A percentile compares a stretch with the other conserved stretches of the same genome.
Evolutionary conservation across 2,113 vertebrate genomes (phyloP).

Genomic region (Ageneiosus marmoratus): DNA sequence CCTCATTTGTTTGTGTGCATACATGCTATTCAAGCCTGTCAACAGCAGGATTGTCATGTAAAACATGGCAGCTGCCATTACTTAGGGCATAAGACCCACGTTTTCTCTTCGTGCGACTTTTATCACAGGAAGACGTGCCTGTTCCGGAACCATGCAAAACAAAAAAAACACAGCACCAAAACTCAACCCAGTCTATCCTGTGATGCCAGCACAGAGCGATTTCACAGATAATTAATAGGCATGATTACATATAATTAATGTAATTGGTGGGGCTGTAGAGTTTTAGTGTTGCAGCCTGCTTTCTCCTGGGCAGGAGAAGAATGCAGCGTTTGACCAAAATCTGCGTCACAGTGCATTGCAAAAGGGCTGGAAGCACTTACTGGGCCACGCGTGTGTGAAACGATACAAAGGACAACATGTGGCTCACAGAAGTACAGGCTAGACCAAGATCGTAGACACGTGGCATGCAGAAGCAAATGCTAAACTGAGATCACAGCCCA

Average conservation of each 20-base stretch:
- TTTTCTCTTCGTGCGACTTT: slow-evolving; percentile 23
- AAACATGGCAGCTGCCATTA: slow-evolving; percentile 45
- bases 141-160: slow-evolving; percentile 39
- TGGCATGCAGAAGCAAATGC: slow-evolving; percentile 62
- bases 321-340: slow-evolving; percentile 30
- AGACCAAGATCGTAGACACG: slow-evolving; percentile 50
- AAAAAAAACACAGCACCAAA: slow-evolving; percentile 36
- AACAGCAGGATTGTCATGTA: slow-evolving; percentile 43
- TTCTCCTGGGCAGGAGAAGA: slow-evolving; percentile 36
- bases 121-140: slow-evolving; percentile 25
- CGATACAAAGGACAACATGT: slow-evolving; percentile 62
- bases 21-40: slow-evolving; percentile 21
- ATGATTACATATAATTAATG: slow-evolving; percentile 72
- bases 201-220: slow-evolving; percentile 60
- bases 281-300: slow-evolving; percentile 14
- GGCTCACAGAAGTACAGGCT: slow-evolving; percentile 61
- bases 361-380: slow-evolving; percentile 69
- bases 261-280: slow-evolving; percentile 50
- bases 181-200: slow-evolving; percentile 29
- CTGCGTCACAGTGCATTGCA: slow-evolving; percentile 59
- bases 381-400: slow-evolving; percentile 61
- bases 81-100: slow-evolving; percentile 19
- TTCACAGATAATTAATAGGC: slow-evolving; percentile 77
- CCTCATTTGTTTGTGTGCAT: slow-evolving; percentile 46
- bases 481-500: slow-evolving; percentile 24